Evolutionary conservation across 2,797 vertebrate species (phyloP).

Genomic region (Meriones psammophilus): DNA sequence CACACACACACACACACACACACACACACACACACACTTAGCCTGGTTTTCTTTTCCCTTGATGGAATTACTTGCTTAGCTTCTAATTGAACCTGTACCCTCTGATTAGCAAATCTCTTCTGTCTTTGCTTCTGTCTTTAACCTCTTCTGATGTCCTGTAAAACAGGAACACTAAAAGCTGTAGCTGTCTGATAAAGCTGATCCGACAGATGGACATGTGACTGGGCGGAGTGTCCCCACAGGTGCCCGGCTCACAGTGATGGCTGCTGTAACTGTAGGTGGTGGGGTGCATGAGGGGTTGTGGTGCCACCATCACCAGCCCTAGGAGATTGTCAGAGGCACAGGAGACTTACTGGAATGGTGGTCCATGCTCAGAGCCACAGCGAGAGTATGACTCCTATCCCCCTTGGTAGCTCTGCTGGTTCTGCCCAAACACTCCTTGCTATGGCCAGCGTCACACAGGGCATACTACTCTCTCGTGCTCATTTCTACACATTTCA

Average conservation of each 20-base stretch:
- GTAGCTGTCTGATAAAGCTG: background rate
- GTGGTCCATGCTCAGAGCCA: accelerated
- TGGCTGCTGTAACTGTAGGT: background rate
- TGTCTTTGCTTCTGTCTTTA: background rate
- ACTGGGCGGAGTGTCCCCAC: background rate
- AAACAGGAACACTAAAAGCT: background rate
- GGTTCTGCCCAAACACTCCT: too few species aligned
- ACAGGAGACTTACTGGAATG: background rate
- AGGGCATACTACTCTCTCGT: too few species aligned
- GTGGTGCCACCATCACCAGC: background rate
- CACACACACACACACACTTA: background rate
- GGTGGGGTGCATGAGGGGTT: background rate
- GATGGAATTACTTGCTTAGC: background rate
- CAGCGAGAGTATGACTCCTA: background rate
- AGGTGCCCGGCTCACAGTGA: background rate
- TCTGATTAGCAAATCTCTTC: background rate
- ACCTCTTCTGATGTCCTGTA: background rate
- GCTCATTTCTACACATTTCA: background rate
- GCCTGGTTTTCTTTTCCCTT: background rate
- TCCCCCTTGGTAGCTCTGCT: accelerated
- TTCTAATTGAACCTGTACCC: background rate
- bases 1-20: background rate
- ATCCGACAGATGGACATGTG: background rate
- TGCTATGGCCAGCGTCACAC: accelerated
- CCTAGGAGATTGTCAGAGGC: background rate